Base-by-base conservation (phyloP, 2,113 vertebrate species). In the Clinocottus analis region DNA sequence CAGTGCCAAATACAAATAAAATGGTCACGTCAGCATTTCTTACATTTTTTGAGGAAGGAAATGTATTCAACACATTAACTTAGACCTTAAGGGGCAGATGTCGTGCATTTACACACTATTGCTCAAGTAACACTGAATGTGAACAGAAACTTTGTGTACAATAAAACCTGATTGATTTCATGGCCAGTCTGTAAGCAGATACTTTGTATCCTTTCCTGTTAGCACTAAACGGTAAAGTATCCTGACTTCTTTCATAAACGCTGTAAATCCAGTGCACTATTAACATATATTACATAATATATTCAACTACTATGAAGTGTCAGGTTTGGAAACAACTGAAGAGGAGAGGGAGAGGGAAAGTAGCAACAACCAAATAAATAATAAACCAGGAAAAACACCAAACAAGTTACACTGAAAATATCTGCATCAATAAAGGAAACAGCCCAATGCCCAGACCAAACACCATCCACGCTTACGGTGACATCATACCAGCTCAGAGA, bases 401-500 rank as follows among this genome's bases (percentile, higher is more conserved):
- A 23, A 39, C 13, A 53, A 55, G 5, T 27, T 27, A 56, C 14
- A 4, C 4, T n/a, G 25, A 41, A 10, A 31, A 47, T 66, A 66
- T 45, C 23, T 45, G 47, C 25, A 47, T 66, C 23, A 27, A 56
- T n/a, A 8, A 21, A 69, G 47, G 2, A 17, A 25, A 37, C 13
- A 51, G 45, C 45, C 10, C 23, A 56, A 3, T 25, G 64, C 13
- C 19, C 21, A 68, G 14, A 25, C 21, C 62, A 65, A 43, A 67
- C 33, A 23, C 27, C 51, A 16, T 21, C 43, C 33, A 31, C 56
- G 45, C 68, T 45, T 59, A 3, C 45, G 33, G 45, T 70, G 71
- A 72, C 78, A 41, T 75, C 60, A 75, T 25, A 37, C 8, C 55
- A 62, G 64, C 71, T 19, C 31, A 65, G 27, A 69, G 49, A 80